Conservation (phyloP, 2,888 invertebrate genomes). For the Penaeus monodon region DNA sequence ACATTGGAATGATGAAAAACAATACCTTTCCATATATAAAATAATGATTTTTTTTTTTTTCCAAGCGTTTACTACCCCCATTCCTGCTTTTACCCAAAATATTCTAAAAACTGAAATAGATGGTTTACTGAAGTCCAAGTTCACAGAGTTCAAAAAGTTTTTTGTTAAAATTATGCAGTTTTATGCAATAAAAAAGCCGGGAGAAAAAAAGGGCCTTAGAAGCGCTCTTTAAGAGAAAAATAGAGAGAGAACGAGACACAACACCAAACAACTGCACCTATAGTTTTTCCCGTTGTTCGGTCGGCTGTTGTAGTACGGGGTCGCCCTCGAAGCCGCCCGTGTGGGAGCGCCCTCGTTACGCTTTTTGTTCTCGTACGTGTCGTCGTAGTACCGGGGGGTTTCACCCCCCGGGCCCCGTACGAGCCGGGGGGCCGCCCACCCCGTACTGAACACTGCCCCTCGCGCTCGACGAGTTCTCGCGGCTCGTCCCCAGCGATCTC, state of each 20-base stretch:
- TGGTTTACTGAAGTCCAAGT: slow-evolving; percentile 35
- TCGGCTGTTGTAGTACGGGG: slow-evolving; percentile 89
- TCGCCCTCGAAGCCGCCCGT: slow-evolving; percentile 71
- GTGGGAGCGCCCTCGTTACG: slow-evolving; percentile 41
- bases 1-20: slow-evolving; percentile 37
- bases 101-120: slow-evolving; percentile 35
- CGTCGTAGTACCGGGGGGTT: slow-evolving; percentile 69
- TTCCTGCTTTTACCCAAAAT: slow-evolving; percentile 29
- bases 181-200: slow-evolving; percentile 47
- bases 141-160: slow-evolving; percentile 22
- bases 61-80: slow-evolving; percentile 31
- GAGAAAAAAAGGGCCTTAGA: slow-evolving; percentile 21
- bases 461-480: slow-evolving; percentile 86
- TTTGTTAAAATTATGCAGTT: slow-evolving; percentile 36
- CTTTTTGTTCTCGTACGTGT: slow-evolving; percentile 49
- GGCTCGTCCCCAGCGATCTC: slow-evolving; percentile 82
- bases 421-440: slow-evolving; percentile 65
- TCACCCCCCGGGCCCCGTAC: slow-evolving; percentile 68
- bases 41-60: too few relatives aligned
- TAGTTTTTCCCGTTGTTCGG: slow-evolving; percentile 77
- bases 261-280: slow-evolving; percentile 70
- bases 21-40: slow-evolving; percentile 13
- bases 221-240: slow-evolving; percentile 1
- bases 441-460: slow-evolving; percentile 73
- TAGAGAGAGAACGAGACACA: slow-evolving; percentile 30